A percentile compares a stretch with the other conserved stretches of the same genome.
Evolutionary conservation across 1,140 invertebrate species (phyloP).

Genomic region (Zeugodacus cucurbitae): DNA sequence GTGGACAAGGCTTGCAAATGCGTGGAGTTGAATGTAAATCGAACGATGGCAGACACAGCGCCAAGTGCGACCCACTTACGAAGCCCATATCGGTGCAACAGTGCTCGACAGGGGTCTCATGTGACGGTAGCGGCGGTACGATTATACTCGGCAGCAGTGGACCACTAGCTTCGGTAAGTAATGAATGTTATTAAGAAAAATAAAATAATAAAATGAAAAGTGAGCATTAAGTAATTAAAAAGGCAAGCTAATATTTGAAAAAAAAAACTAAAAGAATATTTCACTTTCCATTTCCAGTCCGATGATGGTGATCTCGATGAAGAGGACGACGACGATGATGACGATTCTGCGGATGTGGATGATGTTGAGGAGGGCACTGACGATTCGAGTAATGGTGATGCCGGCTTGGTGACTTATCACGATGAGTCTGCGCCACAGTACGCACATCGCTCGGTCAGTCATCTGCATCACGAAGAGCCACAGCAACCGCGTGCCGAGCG

Average conservation of each 20-base stretch:
- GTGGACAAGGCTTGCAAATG: constrained; percentile 85
- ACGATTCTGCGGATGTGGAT: constrained; percentile 47
- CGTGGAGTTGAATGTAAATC: constrained; percentile 83
- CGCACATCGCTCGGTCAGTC: constrained; percentile 56
- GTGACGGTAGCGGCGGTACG: constrained; percentile 63
- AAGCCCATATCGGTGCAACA: constrained; percentile 73
- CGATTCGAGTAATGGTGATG: constrained; percentile 57
- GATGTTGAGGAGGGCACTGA: constrained; percentile 56
- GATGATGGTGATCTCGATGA: constrained; percentile 30
- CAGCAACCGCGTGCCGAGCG: constrained; percentile 56
- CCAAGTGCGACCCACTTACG: constrained; percentile 68
- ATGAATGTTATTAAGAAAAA: not conserved
- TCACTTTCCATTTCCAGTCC: not conserved
- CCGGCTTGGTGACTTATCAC: constrained; percentile 54
- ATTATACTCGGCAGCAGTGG: constrained; percentile 63
- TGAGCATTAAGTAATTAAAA: not conserved
- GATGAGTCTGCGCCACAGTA: constrained; percentile 56
- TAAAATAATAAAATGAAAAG: not conserved
- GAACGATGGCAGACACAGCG: constrained; percentile 61
- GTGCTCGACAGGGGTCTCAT: constrained; percentile 77
- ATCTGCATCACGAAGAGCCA: constrained; percentile 57
- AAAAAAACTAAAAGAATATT: not conserved
- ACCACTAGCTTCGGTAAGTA: constrained; percentile 53
- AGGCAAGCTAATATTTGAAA: not conserved
- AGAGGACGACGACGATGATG: constrained; percentile 48